Conservation (phyloP, 1,140 invertebrate species). For the Eulimnadia texana region DNA sequence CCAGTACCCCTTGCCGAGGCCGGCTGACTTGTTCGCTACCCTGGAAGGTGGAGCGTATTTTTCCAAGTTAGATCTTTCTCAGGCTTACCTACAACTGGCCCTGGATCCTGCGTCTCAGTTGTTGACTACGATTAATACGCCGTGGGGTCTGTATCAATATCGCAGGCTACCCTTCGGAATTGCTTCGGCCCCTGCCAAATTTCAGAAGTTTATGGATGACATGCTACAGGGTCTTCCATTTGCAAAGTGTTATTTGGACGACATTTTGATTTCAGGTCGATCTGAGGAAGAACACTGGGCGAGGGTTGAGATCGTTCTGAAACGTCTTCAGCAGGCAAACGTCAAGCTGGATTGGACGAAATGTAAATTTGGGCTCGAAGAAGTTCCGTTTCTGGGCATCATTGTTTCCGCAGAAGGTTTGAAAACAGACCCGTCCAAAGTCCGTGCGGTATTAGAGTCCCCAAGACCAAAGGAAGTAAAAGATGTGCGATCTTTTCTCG, state of each 20-base stretch:
- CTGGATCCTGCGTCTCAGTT: slow-evolving; percentile 23
- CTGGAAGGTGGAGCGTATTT: slow-evolving; percentile 24
- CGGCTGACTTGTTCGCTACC: slow-evolving; percentile 26
- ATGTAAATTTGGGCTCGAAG: slow-evolving; percentile 29
- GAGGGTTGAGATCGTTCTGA: slow-evolving; percentile 17
- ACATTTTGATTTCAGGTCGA: too few species aligned
- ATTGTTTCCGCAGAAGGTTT: slow-evolving; percentile 24
- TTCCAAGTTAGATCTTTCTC: slow-evolving; percentile 24
- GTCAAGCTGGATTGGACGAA: slow-evolving; percentile 22
- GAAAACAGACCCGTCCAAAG: slow-evolving; percentile 25
- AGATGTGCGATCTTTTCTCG: slow-evolving; percentile 27
- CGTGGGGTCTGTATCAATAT: not conserved
- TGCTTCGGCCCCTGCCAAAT: slow-evolving; percentile 20
- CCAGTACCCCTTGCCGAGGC: slow-evolving; percentile 21
- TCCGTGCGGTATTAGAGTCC: slow-evolving; percentile 27
- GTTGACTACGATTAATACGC: slow-evolving; percentile 25
- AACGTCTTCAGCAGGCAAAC: slow-evolving; percentile 27
- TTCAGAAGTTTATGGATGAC: slow-evolving; percentile 21
- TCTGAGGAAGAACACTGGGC: slow-evolving; percentile 20
- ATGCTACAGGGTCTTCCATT: slow-evolving; percentile 6
- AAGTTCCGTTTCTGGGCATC: too few species aligned
- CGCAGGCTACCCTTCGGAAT: not conserved
- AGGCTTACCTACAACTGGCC: slow-evolving; percentile 25
- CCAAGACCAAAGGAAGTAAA: slow-evolving; percentile 24
- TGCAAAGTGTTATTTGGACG: slow-evolving; percentile 16